Base-by-base conservation (phyloP, 2,888 invertebrate genomes). In the Melitaea athalia region DNA sequence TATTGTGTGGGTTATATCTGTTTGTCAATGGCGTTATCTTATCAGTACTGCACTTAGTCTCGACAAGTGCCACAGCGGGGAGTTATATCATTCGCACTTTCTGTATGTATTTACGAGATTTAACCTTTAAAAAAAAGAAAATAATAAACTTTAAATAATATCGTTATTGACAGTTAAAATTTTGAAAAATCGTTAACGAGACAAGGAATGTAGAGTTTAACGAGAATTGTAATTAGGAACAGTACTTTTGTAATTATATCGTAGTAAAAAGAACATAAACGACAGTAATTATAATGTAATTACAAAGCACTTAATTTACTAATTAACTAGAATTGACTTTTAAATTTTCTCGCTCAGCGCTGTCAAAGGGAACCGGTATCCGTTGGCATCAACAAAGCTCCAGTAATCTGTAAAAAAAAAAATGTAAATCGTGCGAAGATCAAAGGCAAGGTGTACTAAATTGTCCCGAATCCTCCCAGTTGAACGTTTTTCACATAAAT, bases 1-100 rank as follows among this genome's bases (percentile, higher is more conserved):
- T 43, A 59, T 60, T 66, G 60, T 53, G 60, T 66, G 45, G 33
- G 60, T 15, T 45, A 42, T 8, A 3, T 59, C 52, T 60, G 33
- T 52, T 66, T 47, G 50, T 52, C 50, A 47, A 61, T 49, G 45
- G 38, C 10, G 24, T 61, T 66, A 66, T 66, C 66, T 66, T 66
- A 66, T 66, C 66, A n/a, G 33, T 5, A 53, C 17, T 38, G 24
- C 45, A 66, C 52, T 33, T 60, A 1, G 38, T 38, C 38, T 38
- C 38, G 38, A 7, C 38, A 38, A 38, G 38, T 38, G 38, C 38
- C 8, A 38, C 8, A 38, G 38, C 8, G 38, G 5, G 38, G 38
- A 1, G 38, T 38, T 38, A 38, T 38, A 38, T 38, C 38, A 38
- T 38, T 38, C 38, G 38, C 24, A 24, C 24, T 24, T 24, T 24